Conservation (phyloP, 2,888 invertebrate genomes). For the Pristionchus fissidentatus region DNA sequence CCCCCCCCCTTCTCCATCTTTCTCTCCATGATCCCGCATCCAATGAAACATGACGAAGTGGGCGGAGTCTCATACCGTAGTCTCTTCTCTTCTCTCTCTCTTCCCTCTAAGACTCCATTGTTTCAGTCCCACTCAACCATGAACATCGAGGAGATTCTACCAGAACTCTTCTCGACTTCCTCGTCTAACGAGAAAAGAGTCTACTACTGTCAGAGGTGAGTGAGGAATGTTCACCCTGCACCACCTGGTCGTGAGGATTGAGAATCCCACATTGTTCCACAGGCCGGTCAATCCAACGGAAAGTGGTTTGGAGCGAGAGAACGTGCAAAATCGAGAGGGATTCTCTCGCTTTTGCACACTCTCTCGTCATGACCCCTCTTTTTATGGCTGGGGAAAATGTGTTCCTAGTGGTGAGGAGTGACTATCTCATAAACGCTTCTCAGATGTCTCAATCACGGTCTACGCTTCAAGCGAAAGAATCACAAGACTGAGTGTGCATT, state of each 20-base stretch:
- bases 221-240: too few relatives aligned
- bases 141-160: slow-evolving; percentile 69
- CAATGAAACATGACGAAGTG: slow-evolving; percentile 48
- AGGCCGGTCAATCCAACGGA: too few relatives aligned
- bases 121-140: slow-evolving; percentile 50
- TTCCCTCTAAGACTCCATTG: slow-evolving; percentile 25
- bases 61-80: slow-evolving; percentile 48
- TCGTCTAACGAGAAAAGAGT: slow-evolving; percentile 61
- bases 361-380: too few relatives aligned
- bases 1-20: background rate
- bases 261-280: too few relatives aligned
- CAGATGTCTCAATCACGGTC: slow-evolving; percentile 60
- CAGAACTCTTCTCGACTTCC: slow-evolving; percentile 60
- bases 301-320: background rate
- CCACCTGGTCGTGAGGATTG: too few relatives aligned
- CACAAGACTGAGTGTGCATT: slow-evolving; percentile 62
- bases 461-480: slow-evolving; percentile 63
- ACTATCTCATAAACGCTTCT: background rate
- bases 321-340: too few relatives aligned
- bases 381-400: too few relatives aligned
- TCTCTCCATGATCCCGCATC: slow-evolving; percentile 31
- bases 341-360: too few relatives aligned
- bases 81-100: background rate
- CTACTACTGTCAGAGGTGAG: slow-evolving; percentile 65
- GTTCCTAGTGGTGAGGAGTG: too few relatives aligned